Evolutionary conservation across 2,113 vertebrate genomes (phyloP), one percentile per base, ranked within the genome.

Genomic region (Lepisosteus osseus): DNA sequence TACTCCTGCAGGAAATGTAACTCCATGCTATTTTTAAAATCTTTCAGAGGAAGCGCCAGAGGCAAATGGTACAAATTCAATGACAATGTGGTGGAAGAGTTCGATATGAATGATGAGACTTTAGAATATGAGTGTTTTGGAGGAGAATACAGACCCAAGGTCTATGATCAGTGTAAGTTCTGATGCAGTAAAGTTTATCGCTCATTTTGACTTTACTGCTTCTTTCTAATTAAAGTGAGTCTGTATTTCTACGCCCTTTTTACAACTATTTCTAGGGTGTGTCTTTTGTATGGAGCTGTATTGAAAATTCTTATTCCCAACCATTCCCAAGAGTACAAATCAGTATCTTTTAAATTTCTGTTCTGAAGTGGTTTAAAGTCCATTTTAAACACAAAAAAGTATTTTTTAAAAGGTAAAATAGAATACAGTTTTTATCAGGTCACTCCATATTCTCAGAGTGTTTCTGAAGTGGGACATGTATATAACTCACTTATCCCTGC

Each of bases 41-140:
- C 40, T 65, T 40, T 44, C 79, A 98, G 96, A 74, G 95, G 95
- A 0, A 91, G 91, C 75, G 94, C 94, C 45, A 95, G 95, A 78
- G 95, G 95, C 68, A 95, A 95, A 41, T 99, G 97, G 97, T 98
- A 96, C 83, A 99, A 99, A 82, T 98, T 99, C 83, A 99, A 99
- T 13, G 97, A 99, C 85, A 99, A 97, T 0, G 85, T 98, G 68
- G 96, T 99, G 59, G 97, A 99, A 85, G 97, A 99, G 86, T 99
- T 98, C 70, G 96, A 98, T 61, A 93, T 99, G 83, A 97, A 95
- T 5, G 97, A 99, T 73, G 96, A 99, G 83, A 95, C 94, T 17
- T 78, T 98, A 86, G 97, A 99, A 81, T 99, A 98, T 54, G 97
- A 99, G 84, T 99, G 97, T 78, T 99, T 99, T 47, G 97, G 97